Conservation (phyloP, 2,113 vertebrate genomes). For the Aleadryas rufinucha region DNA sequence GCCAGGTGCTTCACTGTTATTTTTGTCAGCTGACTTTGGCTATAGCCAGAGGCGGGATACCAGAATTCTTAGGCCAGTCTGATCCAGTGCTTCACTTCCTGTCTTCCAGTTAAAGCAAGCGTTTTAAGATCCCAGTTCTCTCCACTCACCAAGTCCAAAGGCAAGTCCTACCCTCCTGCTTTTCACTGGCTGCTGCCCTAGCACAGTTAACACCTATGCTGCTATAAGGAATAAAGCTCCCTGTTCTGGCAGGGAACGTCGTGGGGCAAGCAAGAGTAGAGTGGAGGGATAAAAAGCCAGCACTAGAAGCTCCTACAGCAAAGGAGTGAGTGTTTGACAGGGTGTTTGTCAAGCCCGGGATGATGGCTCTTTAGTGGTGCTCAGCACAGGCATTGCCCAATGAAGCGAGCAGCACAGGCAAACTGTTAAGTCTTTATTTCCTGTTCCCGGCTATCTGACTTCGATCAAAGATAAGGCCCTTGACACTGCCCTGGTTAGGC, state of each 20-base stretch:
- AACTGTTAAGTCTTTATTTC: constrained; percentile 18
- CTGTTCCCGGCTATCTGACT: constrained; percentile 32
- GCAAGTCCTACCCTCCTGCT: not conserved
- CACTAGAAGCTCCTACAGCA: not conserved
- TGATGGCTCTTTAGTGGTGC: not conserved
- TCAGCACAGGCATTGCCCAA: not conserved
- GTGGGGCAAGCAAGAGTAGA: not conserved
- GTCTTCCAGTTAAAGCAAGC: constrained; percentile 12
- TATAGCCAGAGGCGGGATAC: not conserved
- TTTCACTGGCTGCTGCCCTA: not conserved
- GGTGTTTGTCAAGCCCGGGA: not conserved
- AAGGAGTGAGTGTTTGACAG: not conserved
- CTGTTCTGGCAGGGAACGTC: not conserved
- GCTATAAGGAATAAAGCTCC: not conserved
- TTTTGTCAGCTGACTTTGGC: constrained; percentile 51
- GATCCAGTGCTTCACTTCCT: constrained; percentile 41
- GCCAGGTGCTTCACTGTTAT: constrained; percentile 45
- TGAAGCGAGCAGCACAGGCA: not conserved
- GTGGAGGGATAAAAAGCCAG: not conserved
- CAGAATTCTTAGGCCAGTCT: constrained; percentile 30
- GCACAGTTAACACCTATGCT: not conserved
- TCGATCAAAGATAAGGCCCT: not conserved
- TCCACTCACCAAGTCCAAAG: not conserved
- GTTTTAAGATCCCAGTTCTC: not conserved
- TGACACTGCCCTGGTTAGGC: not conserved